Evolutionary conservation across 2,888 invertebrate genomes (phyloP).

Genomic region (Chirona hameri): DNA sequence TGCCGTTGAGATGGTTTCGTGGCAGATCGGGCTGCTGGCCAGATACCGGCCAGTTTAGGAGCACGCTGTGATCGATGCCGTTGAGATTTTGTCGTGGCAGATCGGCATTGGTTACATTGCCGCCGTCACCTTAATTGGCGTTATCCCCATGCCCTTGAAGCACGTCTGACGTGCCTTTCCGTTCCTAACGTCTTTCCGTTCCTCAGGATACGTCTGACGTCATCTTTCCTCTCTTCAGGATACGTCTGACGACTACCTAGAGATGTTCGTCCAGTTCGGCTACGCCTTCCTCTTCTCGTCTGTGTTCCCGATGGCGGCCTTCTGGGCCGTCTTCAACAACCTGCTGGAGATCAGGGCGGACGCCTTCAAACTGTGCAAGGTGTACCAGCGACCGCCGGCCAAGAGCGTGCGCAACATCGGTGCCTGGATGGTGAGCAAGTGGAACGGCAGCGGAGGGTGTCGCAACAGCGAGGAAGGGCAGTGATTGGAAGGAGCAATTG

Average conservation of each 20-base stretch:
- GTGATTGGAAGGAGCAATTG: too few relatives aligned
- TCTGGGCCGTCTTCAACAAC: conserved; percentile 70
- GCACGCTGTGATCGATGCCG: too few relatives aligned
- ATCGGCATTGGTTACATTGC: too few relatives aligned
- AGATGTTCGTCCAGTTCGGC: conserved; percentile 74
- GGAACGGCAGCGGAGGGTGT: neutral
- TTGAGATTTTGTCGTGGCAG: too few relatives aligned
- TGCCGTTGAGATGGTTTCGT: too few relatives aligned
- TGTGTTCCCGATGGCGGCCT: conserved; percentile 69
- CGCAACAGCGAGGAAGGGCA: too few relatives aligned
- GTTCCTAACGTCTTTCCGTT: neutral
- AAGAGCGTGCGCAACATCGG: conserved; percentile 65
- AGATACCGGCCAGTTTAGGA: too few relatives aligned
- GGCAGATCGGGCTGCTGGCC: too few relatives aligned
- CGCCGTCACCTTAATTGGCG: too few relatives aligned
- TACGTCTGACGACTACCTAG: conserved; percentile 71
- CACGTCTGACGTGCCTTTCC: too few relatives aligned
- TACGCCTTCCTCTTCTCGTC: conserved; percentile 73
- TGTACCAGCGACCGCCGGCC: conserved; percentile 64
- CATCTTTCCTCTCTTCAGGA: conserved; percentile 49
- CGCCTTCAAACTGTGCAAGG: conserved; percentile 67
- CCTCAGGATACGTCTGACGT: conserved; percentile 49
- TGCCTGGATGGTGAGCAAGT: conserved; percentile 65
- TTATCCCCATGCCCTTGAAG: too few relatives aligned
- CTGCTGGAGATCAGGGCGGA: conserved; percentile 69